Evolutionary conservation across 2,113 vertebrate species (phyloP).

Genomic region (Limanda limanda): DNA sequence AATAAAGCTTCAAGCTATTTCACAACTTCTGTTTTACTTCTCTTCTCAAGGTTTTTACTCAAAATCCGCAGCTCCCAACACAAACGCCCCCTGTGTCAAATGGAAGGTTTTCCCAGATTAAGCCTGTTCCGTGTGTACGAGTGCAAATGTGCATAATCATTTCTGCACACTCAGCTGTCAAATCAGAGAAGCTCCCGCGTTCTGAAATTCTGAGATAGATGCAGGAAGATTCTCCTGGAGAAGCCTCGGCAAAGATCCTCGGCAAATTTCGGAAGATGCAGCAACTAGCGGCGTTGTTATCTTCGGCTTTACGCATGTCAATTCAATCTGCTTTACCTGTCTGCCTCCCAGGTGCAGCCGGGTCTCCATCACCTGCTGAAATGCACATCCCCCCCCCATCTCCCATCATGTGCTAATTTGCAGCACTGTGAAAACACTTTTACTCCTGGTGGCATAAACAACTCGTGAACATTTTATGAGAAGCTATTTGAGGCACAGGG

Average conservation of each 20-base stretch:
- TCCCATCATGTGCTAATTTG: constrained; percentile 42
- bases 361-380: constrained; percentile 45
- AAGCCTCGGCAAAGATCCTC: background rate
- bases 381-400: constrained; percentile 9
- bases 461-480: constrained; percentile 73
- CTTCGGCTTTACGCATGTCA: background rate
- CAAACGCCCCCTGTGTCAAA: background rate
- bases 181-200: no score
- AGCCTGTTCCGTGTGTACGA: background rate
- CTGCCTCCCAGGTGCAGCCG: background rate
- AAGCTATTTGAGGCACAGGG: constrained; percentile 67
- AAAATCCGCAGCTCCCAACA: background rate
- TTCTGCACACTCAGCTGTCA: background rate
- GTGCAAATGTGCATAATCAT: constrained; percentile 8
- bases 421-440: constrained; percentile 40
- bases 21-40: background rate
- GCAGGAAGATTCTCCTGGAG: background rate
- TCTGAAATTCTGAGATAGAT: constrained; percentile 5
- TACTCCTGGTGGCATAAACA: constrained; percentile 69
- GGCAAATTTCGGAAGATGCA: background rate
- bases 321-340: background rate
- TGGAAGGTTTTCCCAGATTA: background rate
- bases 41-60: background rate
- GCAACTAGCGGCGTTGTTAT: constrained; percentile 1
- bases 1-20: background rate